A percentile compares a stretch with the other conserved stretches of the same genome.
Conservation (phyloP, 2,888 invertebrate genomes). For the Hedya salicella region DNA sequence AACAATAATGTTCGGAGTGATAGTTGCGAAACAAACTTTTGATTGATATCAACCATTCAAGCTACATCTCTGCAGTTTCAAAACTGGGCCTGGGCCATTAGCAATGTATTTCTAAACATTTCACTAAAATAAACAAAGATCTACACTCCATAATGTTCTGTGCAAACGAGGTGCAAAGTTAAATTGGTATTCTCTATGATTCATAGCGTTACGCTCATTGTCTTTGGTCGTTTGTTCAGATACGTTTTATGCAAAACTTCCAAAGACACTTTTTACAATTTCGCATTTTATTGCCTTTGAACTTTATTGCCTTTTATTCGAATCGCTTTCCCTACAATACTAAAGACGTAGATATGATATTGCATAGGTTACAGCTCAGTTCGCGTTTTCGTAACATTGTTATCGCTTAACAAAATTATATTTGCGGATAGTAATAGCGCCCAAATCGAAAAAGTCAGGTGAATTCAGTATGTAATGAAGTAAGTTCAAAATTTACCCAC, state of each 20-base stretch:
- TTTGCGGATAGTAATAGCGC: slow-evolving; percentile 16
- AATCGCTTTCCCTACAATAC: not conserved
- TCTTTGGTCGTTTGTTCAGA: slow-evolving; percentile 58
- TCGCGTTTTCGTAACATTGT: slow-evolving; percentile 43
- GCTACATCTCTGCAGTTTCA: slow-evolving; percentile 62
- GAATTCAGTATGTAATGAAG: not conserved
- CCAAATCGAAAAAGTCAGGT: not conserved
- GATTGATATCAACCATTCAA: slow-evolving; percentile 69
- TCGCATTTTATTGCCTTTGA: not conserved
- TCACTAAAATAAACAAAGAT: slow-evolving; percentile 30
- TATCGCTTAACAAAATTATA: slow-evolving; percentile 34
- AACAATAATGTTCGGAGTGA: slow-evolving; percentile 55
- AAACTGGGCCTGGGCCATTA: slow-evolving; percentile 58
- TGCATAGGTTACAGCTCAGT: slow-evolving; percentile 11
- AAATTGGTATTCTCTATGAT: slow-evolving; percentile 56
- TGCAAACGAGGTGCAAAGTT: slow-evolving; percentile 26
- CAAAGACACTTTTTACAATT: not conserved
- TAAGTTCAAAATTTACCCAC: slow-evolving; percentile 20
- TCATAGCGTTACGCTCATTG: slow-evolving; percentile 68
- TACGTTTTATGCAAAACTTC: slow-evolving; percentile 32
- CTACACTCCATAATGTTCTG: not conserved
- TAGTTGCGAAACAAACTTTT: slow-evolving; percentile 55
- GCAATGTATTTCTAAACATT: slow-evolving; percentile 40
- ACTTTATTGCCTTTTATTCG: not conserved
- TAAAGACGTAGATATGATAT: slow-evolving; percentile 9